These are phyloP conservation scores for Polydrusus cervinus DNA, from an alignment of 2,888 invertebrate genomes.

Conservation along the genomic window DNA sequence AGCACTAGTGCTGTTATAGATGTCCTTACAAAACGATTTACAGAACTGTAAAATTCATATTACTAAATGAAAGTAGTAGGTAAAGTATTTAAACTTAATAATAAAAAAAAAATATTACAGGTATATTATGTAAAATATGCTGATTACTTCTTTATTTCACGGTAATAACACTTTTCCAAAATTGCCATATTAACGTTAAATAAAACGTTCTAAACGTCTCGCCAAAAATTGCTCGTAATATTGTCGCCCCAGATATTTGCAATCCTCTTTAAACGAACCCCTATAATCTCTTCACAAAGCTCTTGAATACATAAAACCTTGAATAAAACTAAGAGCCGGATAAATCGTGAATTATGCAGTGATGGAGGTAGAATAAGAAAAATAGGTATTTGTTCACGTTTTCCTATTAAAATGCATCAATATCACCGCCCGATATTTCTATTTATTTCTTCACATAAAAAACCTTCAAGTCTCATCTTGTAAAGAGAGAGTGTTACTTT, in stretches of 20 bases:
- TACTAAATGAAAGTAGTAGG: too few species aligned
- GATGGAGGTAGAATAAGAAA: not conserved
- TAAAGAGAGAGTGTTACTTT: too few species aligned
- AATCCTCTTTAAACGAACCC: slow-evolving; percentile 30
- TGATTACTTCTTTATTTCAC: not conserved
- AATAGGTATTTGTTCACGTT: not conserved
- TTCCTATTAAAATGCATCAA: not conserved
- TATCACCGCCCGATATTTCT: too few species aligned
- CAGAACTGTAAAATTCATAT: too few species aligned
- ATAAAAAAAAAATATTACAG: too few species aligned
- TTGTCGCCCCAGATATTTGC: slow-evolving; percentile 35
- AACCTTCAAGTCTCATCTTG: too few species aligned
- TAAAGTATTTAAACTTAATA: too few species aligned
- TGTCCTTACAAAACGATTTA: too few species aligned
- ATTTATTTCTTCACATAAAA: too few species aligned
- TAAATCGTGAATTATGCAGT: slow-evolving; percentile 11
- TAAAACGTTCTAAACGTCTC: slow-evolving; percentile 1
- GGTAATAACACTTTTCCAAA: not conserved
- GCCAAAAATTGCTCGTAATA: slow-evolving; percentile 29
- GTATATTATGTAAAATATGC: too few species aligned
- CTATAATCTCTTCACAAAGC: slow-evolving; percentile 36
- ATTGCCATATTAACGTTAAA: slow-evolving; percentile 4
- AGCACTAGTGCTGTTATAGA: too few species aligned
- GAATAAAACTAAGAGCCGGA: slow-evolving; percentile 30
- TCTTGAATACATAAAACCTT: slow-evolving; percentile 36